Base-by-base conservation (phyloP, 2,888 invertebrate species). In the Hirudinaria manillensis region DNA sequence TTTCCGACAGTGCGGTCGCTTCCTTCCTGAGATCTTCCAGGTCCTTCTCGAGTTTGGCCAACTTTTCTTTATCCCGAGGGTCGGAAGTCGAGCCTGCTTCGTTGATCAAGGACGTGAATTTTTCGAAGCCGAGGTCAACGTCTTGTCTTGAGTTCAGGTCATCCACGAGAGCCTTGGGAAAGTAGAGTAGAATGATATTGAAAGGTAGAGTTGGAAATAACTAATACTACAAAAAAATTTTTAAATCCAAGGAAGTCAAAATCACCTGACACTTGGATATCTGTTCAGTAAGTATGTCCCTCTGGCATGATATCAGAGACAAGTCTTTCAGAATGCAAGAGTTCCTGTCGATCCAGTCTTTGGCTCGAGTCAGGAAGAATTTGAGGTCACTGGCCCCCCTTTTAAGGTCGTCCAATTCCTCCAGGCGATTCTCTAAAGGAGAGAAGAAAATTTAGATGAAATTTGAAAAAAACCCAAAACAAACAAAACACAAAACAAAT, bases 361-460 rank as follows among this genome's bases (percentile, higher is more conserved):
- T 34, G 29, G n/a, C 32, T n/a, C 36, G 68, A 19, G 34, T 32
- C 34, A 68, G 32, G 68, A 68, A 68, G 10, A 32, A 68, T 32
- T 68, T 68, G 34, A 68, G 36, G n/a, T 36, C 36, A 19, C 3
- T n/a, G n/a, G 68, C 32, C 6, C 68, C 68, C 16, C 36, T 68
- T 32, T 36, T 68, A 7, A 32, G 32, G 34, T 68, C 68, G 13
- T 68, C 68, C 0, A 95, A 94, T 1, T 93, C 94, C 76, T 94
- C 93, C 6, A 95, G 87, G 77, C 91, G 92, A 56, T 91, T 90
- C 0, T 94, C 93, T 27, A 10, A 29, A 10, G 1, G n/a, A 7
- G 24, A 16, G 29, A 61, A 24, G n/a, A 45, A 45, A 16, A 10
- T 2, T 10, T 16, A 4, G 3, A 45, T 45, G 3, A 16, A 36